Evolutionary conservation across 2,113 vertebrate species (phyloP), one percentile per base, ranked within the genome.

Genomic region (Takifugu flavidus): DNA sequence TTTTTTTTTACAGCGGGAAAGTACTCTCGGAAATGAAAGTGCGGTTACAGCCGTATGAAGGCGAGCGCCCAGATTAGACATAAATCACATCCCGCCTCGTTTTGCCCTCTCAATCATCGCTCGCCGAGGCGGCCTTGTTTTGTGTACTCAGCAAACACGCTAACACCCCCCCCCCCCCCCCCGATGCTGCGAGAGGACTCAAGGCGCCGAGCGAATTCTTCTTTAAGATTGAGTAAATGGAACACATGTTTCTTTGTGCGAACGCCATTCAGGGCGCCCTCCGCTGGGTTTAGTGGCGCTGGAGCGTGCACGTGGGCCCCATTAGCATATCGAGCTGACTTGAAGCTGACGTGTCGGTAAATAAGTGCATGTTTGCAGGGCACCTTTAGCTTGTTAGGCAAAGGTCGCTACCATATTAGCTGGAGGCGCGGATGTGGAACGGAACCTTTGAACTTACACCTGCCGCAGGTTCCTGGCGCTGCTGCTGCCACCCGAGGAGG

Each of bases 21-120:
- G 78, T 87, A 78, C 72, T 78, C 80, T 47, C 64, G 75, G 75
- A 78, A 81, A 88, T 87, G 77, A 83, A 87, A 86, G 77, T 83
- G 77, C 80, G 70, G 80, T 80, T 77, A 28, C 63, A 69, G 77
- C 77, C 74, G 73, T 73, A 79, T 85, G 75, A 83, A 82, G 72
- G 51, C 14, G 57, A 79, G 80, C 56, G 62, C 77, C 8, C 59
- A 67, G 73, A 81, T 82, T 72, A 81, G 53, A 51, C 70, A 77
- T 87, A 81, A 84, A 84, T 85, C 84, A 71, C 27, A 59, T 34
- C 47, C 69, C 49, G 63, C 56, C 73, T 61, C 67, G 54, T 70
- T 63, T 65, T 65, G 65, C 59, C 64, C 63, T 64, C 58, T 76
- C 76, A 62, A 42, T 82, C 83, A 70, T 71, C 26, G 13, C 76